phyloP scores from a whole-genome alignment of 2,888 invertebrate genomes.

The Nomada ferruginata region DNA sequence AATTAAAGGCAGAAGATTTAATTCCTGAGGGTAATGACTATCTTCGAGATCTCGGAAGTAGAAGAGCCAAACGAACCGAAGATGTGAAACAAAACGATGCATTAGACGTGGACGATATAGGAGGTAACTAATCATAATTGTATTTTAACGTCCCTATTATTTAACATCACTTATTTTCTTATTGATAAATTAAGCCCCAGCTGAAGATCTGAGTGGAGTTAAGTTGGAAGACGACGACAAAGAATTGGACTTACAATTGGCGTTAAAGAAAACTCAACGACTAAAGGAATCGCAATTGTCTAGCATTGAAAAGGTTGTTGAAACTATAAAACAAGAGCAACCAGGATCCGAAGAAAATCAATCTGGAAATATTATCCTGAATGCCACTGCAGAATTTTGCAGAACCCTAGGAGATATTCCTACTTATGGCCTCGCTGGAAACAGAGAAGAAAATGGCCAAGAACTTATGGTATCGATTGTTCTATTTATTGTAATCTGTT shows the following conservation, averaged over 20 bases:
- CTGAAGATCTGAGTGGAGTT: slow-evolving; percentile 84
- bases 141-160: background rate
- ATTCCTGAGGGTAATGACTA: slow-evolving; percentile 83
- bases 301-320: slow-evolving; percentile 86
- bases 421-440: slow-evolving; percentile 96
- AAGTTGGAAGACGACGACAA: slow-evolving; percentile 89
- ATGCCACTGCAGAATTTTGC: slow-evolving; percentile 98
- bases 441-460: slow-evolving; percentile 92
- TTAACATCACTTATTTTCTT: background rate
- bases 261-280: slow-evolving; percentile 90
- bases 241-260: slow-evolving; percentile 88
- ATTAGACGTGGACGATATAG: slow-evolving; percentile 86
- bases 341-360: slow-evolving; percentile 71
- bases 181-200: slow-evolving; percentile 63
- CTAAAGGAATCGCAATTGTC: slow-evolving; percentile 87
- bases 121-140: slow-evolving; percentile 81
- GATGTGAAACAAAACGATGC: slow-evolving; percentile 84
- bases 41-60: slow-evolving; percentile 82
- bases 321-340: slow-evolving; percentile 86
- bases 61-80: slow-evolving; percentile 83
- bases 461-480: slow-evolving; percentile 86
- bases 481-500: slow-evolving; percentile 34
- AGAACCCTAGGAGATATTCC: slow-evolving; percentile 97
- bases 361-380: slow-evolving; percentile 90
- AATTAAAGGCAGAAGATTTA: slow-evolving; percentile 90